Evolutionary conservation across 2,797 vertebrate species (phyloP), one percentile per base, ranked within the genome.

Genomic region (Syndactyla subalaris): DNA sequence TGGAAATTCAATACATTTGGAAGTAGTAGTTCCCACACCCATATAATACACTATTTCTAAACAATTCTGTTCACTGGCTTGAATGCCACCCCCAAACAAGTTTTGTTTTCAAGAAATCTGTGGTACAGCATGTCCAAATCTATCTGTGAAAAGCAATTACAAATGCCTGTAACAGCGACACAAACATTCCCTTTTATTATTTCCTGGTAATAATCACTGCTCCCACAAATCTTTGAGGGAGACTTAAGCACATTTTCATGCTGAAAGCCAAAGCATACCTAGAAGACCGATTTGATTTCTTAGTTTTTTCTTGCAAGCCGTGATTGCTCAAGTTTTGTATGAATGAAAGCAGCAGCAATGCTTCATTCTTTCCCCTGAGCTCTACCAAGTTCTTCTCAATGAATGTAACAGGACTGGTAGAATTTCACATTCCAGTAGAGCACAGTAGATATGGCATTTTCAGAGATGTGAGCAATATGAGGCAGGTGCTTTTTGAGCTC

Each of bases 401-500:
- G 79, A 94, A 58, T 75, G 49, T 68, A 92, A 85, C 22, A 66
- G 67, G 39, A 39, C 43, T 1, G 18, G 61, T 88, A 77, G 72
- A 85, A 94, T 93, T 92, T 80, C 93, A 88, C 85, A 88, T 96
- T 93, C 88, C 89, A 92, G 46, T 83, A 92, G 38, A 96, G 85
- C 66, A 85, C 85, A 92, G 90, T 87, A 96, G 89, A 97, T 97
- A 87, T 66, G 41, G 55, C 65, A 89, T 93, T 97, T 93, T 96
- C 96, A 94, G 95, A 96, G 92, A 92, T 43, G 66, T 57, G 58
- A 97, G 86, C 92, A 84, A 80, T 96, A 95, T 95, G 88, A 95
- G 76, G 89, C 82, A 81, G 88, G 92, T 92, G 78, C 62, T 91
- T 95, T 97, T 90, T 77, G 78, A 89, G 89, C 76, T 91, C 46